These are phyloP conservation scores for Bursaphelenchus okinawaensis DNA, from an alignment of 2,888 invertebrate genomes.

Conservation along the genomic window DNA sequence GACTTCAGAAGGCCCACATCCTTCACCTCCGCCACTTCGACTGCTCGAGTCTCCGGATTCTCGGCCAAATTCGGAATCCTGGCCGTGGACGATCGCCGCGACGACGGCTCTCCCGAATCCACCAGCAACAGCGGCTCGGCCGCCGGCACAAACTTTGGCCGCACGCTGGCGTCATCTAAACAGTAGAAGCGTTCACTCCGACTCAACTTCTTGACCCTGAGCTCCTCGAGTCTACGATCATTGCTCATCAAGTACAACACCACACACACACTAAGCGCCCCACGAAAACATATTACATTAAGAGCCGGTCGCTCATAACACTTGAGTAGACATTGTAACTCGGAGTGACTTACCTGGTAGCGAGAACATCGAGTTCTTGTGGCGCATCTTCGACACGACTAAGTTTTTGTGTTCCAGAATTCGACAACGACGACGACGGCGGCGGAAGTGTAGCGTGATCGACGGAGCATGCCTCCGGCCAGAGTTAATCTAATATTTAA, in stretches of 20 bases:
- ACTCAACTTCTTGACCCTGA: neutral
- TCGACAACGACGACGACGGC: too few relatives aligned
- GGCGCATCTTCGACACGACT: neutral
- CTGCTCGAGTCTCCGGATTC: neutral
- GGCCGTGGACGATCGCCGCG: neutral
- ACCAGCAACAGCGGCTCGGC: slow-evolving; percentile 22
- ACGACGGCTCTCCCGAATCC: slow-evolving; percentile 1
- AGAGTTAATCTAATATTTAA: neutral
- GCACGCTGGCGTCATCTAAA: slow-evolving; percentile 17
- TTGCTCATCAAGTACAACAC: neutral
- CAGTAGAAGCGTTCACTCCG: slow-evolving; percentile 10
- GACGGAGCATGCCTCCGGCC: neutral
- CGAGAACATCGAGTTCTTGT: slow-evolving; percentile 14
- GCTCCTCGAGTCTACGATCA: too few relatives aligned
- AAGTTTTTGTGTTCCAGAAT: too few relatives aligned
- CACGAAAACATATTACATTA: too few relatives aligned
- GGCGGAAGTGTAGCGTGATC: slow-evolving; percentile 13
- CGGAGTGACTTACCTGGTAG: slow-evolving; percentile 5
- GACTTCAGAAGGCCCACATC: slow-evolving; percentile 14
- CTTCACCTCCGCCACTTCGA: neutral
- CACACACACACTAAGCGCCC: too few relatives aligned
- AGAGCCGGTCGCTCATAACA: too few relatives aligned
- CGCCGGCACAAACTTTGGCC: slow-evolving; percentile 19
- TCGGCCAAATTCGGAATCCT: neutral
- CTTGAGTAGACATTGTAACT: too few relatives aligned